Evolutionary conservation across 2,797 vertebrate genomes (phyloP), one percentile per base, ranked within the genome.

Genomic region (Acrossocheilus wenchowensis): DNA sequence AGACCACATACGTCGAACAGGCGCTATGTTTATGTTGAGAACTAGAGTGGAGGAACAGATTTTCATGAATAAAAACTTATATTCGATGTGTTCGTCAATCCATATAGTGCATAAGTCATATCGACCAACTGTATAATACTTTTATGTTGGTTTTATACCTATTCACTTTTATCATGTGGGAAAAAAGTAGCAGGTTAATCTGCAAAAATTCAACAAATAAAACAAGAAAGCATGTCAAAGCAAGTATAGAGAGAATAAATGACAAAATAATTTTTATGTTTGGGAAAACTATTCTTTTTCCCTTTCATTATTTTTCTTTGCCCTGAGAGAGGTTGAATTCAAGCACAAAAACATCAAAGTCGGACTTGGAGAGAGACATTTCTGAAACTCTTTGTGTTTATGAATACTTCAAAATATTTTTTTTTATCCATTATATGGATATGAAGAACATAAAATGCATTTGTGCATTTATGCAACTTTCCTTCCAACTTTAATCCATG

Each of bases 351-450:
- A 75, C 26, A 83, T 84, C 66, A 74, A 45, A 77, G 43, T 39
- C 30, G 54, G 36, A 64, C 43, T 71, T 17, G 17, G 12, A 69
- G 64, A 21, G 9, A 34, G 45, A 54, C 23, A 10, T 52, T 74
- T 81, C 57, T 68, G 12, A 34, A 48, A 52, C 12, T 21, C 12
- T 52, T 74, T 50, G 64, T 57, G 8, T 73, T 84, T 4, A 82
- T 41, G n/a, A 78, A 78, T 74, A 41, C 30, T 30, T 30, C 30
- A 30, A 30, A 30, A 30, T 30, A 30, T 30, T 1, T 30, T 3
- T 11, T 11, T 48, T 82, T 83, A n/a, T 62, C 73, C 69, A 50
- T 57, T 78, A 86, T 77, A 48, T 64, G 64, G 57, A 78, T 60
- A 81, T 23, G 41, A 80, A 78, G 36, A 57, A 69, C 45, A 68